Evolutionary conservation across 2,113 vertebrate species (phyloP).

Genomic region (Cyphomyrus discorhynchus): DNA sequence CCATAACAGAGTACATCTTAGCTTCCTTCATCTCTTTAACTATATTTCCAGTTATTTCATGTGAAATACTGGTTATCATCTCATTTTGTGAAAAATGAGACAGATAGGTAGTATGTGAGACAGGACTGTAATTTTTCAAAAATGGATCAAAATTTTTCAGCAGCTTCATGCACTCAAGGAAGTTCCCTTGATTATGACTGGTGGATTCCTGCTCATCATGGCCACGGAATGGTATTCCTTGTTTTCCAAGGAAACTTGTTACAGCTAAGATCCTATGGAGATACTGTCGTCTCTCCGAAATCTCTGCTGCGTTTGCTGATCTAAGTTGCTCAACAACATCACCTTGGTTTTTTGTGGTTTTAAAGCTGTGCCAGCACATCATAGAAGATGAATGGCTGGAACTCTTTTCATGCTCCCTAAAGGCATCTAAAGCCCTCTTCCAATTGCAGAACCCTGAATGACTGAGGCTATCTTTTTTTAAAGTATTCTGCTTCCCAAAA

Average conservation of each 20-base stretch:
- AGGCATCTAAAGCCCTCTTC: constrained; percentile 3
- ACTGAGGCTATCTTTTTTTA: not conserved
- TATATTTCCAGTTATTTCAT: too few species aligned
- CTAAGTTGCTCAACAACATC: constrained; percentile 7
- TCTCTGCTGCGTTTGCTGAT: not conserved
- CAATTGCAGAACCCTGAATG: not conserved
- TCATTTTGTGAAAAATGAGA: too few species aligned
- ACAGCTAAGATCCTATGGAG: not conserved
- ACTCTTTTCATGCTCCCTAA: constrained; percentile 4
- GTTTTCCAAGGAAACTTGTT: constrained; percentile 11
- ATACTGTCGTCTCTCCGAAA: constrained; percentile 15
- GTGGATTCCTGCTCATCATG: not conserved
- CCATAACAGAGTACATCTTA: too few species aligned
- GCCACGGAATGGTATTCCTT: constrained; percentile 17
- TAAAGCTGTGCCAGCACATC: constrained; percentile 15
- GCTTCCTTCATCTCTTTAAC: too few species aligned
- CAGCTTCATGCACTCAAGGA: constrained; percentile 10
- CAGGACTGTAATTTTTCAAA: not conserved
- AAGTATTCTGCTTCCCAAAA: not conserved
- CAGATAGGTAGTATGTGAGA: too few species aligned
- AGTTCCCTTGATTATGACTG: constrained; percentile 17
- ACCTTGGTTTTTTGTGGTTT: constrained; percentile 1
- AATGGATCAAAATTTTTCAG: constrained; percentile 11
- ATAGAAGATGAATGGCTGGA: not conserved
- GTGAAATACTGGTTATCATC: too few species aligned